A percentile compares a stretch with the other conserved stretches of the same genome.
phyloP scores from a whole-genome alignment of 2,113 vertebrate species.

The Alosa alosa region DNA sequence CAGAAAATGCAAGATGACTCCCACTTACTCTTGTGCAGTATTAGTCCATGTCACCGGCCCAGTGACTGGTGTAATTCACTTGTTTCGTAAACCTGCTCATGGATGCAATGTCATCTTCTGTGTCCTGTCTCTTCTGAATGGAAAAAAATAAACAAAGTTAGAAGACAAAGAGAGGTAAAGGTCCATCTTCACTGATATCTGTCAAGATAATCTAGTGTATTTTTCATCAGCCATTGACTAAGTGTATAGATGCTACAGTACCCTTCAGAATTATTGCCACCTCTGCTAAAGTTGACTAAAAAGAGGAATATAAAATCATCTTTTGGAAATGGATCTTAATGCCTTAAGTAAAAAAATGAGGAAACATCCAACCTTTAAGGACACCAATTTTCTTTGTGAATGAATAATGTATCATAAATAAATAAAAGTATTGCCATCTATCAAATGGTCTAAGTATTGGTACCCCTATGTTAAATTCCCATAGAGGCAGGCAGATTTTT shows the following conservation, averaged over 20 bases:
- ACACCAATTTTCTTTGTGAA: too few relatives aligned
- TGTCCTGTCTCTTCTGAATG: background rate
- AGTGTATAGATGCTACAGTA: background rate
- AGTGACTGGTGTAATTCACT: constrained; percentile 3
- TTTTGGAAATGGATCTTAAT: too few relatives aligned
- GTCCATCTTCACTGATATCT: background rate
- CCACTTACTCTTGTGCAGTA: background rate
- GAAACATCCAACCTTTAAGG: too few relatives aligned
- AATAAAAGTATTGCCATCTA: too few relatives aligned
- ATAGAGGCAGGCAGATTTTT: too few relatives aligned
- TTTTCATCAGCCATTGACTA: background rate
- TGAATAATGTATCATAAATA: too few relatives aligned
- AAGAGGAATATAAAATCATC: too few relatives aligned
- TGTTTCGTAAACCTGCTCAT: background rate
- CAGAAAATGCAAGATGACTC: background rate
- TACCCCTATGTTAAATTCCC: too few relatives aligned
- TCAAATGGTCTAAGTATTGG: too few relatives aligned
- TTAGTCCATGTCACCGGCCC: background rate
- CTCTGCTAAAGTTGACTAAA: too few relatives aligned
- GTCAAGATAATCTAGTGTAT: background rate
- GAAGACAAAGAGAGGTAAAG: background rate
- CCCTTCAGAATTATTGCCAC: too few relatives aligned
- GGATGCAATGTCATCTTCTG: background rate
- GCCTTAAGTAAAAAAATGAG: too few relatives aligned
- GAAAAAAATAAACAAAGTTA: background rate